A percentile compares a stretch with the other conserved stretches of the same genome.
Conservation (phyloP, 2,113 vertebrate genomes). For the Spea multiplicata region DNA sequence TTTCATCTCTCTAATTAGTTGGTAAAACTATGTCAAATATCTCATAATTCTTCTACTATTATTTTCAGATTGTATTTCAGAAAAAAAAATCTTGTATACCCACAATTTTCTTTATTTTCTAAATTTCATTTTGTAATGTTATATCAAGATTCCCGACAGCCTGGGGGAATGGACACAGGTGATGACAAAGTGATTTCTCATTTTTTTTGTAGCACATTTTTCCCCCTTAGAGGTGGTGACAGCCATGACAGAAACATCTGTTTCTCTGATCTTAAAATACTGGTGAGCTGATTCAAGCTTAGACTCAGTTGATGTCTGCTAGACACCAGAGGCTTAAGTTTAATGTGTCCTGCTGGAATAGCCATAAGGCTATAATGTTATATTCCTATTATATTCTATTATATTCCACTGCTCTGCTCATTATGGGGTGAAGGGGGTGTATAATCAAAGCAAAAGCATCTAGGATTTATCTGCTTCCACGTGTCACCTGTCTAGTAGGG, state of each 20-base stretch:
- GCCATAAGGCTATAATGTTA: neutral
- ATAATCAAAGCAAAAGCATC: no score
- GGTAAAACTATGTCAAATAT: conserved; percentile 36
- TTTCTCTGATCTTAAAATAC: conserved; percentile 39
- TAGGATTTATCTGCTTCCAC: no score
- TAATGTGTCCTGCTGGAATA: no score
- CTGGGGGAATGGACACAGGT: conserved; percentile 33
- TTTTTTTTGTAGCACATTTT: conserved; percentile 20
- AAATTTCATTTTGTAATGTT: conserved; percentile 10
- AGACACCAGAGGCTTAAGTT: neutral
- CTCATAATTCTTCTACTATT: conserved; percentile 19
- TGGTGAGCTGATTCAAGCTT: conserved; percentile 23
- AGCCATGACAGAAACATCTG: conserved; percentile 44
- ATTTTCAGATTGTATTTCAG: conserved; percentile 8
- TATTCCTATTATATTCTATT: no score
- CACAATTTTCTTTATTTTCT: conserved; percentile 8
- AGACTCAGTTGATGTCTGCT: neutral
- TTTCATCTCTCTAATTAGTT: conserved; percentile 29
- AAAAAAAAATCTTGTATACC: neutral
- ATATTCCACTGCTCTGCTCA: no score
- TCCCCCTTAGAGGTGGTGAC: conserved; percentile 39
- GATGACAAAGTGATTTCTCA: conserved; percentile 15
- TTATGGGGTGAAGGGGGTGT: no score
- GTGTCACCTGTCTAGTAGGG: no score
- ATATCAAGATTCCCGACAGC: conserved; percentile 33